These are phyloP conservation scores for Xiphophorus birchmanni DNA, from an alignment of 2,797 vertebrate genomes.

Conservation along the genomic window DNA sequence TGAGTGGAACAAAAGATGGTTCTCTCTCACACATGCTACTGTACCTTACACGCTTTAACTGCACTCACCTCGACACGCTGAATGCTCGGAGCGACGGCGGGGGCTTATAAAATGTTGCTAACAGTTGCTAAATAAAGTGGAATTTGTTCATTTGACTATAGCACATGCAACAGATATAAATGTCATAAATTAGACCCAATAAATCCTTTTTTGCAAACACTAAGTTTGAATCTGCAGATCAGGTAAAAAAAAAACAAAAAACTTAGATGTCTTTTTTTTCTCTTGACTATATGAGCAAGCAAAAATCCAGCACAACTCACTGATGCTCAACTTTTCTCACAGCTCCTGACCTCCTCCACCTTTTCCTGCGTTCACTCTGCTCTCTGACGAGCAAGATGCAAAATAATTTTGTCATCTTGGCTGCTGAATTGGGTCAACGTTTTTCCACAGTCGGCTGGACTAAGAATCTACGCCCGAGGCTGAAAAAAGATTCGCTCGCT, in stretches of 20 bases:
- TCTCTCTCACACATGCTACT: not conserved
- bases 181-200: not conserved
- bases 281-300: not conserved
- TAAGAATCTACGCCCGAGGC: conserved; percentile 18
- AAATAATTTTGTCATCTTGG: conserved; percentile 58
- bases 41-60: not conserved
- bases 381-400: conserved; percentile 23
- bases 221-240: not conserved
- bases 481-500: conserved; percentile 19
- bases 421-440: conserved; percentile 63
- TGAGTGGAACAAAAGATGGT: not conserved
- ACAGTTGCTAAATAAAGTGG: not conserved
- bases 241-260: not conserved
- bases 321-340: conserved; percentile 29
- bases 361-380: conserved; percentile 18
- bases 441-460: conserved; percentile 49
- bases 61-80: not conserved
- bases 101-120: not conserved
- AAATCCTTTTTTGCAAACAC: not conserved
- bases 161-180: not conserved
- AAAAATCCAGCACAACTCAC: not conserved
- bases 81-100: not conserved
- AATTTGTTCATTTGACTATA: not conserved
- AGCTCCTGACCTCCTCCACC: conserved; percentile 27
- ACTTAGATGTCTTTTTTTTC: not conserved